phyloP scores from a whole-genome alignment of 2,113 vertebrate genomes.

The Ornithorhynchus anatinus region DNA sequence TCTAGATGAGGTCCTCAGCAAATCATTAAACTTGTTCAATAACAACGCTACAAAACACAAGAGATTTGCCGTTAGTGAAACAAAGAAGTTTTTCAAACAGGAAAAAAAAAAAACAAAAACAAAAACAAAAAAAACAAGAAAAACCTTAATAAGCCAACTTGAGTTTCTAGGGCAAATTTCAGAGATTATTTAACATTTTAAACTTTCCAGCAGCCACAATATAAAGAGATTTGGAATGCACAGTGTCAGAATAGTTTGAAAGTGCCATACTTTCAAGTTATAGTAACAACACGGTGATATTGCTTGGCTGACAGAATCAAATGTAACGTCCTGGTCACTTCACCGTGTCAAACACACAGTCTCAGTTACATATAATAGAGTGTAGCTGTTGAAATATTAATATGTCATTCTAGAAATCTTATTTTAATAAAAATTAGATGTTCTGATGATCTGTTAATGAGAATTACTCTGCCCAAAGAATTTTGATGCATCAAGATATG shows the following conservation, averaged over 20 bases:
- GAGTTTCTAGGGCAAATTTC: slow-evolving; percentile 65
- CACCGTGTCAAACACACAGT: fast-evolving
- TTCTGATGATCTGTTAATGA: slow-evolving; percentile 51
- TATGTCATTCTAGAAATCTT: background rate
- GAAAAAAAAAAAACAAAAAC: background rate
- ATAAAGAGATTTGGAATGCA: slow-evolving; percentile 11
- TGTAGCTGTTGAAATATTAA: slow-evolving; percentile 1
- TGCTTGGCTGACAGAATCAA: background rate
- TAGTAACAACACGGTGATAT: background rate
- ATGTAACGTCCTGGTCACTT: background rate
- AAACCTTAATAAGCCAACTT: slow-evolving; percentile 66
- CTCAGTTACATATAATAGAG: background rate
- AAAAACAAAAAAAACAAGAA: background rate
- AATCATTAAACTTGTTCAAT: slow-evolving; percentile 85
- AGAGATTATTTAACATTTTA: slow-evolving; percentile 66
- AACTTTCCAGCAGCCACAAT: slow-evolving; percentile 25
- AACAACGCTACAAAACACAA: slow-evolving; percentile 77
- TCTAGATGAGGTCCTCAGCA: slow-evolving; percentile 79
- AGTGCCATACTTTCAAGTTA: background rate
- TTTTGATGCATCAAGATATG: slow-evolving; percentile 56
- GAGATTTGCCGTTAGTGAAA: slow-evolving; percentile 71
- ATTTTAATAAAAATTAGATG: slow-evolving; percentile 47
- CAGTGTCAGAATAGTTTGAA: slow-evolving; percentile 13
- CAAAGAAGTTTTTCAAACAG: slow-evolving; percentile 73
- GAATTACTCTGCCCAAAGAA: slow-evolving; percentile 59